Evolutionary conservation across 2,797 vertebrate species (phyloP).

Genomic region (Gymnothorax javanicus): DNA sequence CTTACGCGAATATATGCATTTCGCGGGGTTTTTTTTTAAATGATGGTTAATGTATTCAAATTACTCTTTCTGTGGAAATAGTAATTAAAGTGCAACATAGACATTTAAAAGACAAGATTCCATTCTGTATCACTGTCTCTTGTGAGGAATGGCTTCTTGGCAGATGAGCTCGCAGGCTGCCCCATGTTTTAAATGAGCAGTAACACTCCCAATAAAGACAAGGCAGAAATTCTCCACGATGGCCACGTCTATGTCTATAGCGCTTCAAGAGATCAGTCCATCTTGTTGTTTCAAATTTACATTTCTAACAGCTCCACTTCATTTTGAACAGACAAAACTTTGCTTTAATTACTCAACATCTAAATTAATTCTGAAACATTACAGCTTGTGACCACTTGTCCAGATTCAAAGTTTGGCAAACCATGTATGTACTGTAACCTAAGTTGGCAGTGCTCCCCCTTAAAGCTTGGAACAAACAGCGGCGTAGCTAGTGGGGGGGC

Average conservation of each 20-base stretch:
- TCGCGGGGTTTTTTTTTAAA: no score
- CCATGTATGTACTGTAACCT: no score
- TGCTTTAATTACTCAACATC: no score
- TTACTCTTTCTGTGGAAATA: conserved; percentile 1
- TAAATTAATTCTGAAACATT: no score
- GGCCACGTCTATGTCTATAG: neutral
- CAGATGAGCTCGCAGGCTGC: conserved; percentile 9
- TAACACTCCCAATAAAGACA: neutral
- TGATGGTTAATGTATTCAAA: neutral
- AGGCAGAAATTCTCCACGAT: conserved; percentile 11
- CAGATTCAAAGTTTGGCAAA: no score
- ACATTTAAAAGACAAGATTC: neutral
- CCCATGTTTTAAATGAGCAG: conserved; percentile 3
- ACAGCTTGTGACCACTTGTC: no score
- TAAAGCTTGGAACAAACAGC: no score
- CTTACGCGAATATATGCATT: no score
- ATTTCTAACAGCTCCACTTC: neutral
- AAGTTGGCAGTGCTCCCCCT: no score
- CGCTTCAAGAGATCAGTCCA: neutral
- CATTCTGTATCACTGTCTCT: neutral
- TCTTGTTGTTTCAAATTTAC: neutral
- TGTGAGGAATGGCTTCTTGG: neutral
- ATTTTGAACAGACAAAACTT: neutral
- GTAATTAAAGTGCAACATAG: neutral
- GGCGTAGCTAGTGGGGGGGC: no score